Conservation (phyloP, 2,888 invertebrate species). For the Lithophane semibrunnea region DNA sequence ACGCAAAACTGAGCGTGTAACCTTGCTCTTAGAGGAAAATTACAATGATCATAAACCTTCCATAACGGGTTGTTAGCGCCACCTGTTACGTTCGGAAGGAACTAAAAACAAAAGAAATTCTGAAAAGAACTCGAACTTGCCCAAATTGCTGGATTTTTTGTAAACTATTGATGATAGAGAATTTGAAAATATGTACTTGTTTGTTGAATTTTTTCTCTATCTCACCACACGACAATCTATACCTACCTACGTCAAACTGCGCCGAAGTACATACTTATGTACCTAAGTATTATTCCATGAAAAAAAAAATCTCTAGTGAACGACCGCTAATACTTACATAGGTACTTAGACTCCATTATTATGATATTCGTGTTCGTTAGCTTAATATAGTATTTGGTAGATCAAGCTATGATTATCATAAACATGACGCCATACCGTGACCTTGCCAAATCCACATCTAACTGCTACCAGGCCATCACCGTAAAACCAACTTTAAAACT, state of each 20-base stretch:
- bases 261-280: neutral
- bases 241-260: neutral
- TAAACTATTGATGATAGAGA: neutral
- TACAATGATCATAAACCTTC: neutral
- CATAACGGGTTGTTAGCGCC: conserved; percentile 23
- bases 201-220: neutral
- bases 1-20: too few relatives aligned
- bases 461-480: conserved; percentile 3
- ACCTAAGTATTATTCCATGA: neutral
- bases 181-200: neutral
- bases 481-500: conserved; percentile 7
- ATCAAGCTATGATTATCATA: neutral
- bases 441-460: conserved; percentile 18
- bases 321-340: too few relatives aligned
- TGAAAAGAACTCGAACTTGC: too few relatives aligned
- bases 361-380: neutral
- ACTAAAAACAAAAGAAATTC: conserved; percentile 13
- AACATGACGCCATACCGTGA: conserved; percentile 6
- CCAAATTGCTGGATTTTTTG: neutral
- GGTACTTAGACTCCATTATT: neutral
- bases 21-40: neutral
- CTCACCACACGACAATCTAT: neutral
- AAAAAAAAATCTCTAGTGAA: neutral
- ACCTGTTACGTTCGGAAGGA: conserved; percentile 23
- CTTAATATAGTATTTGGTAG: too few relatives aligned